A percentile compares a stretch with the other conserved stretches of the same genome.
phyloP scores from a whole-genome alignment of 2,888 invertebrate species.

The Dynastes tityus region DNA sequence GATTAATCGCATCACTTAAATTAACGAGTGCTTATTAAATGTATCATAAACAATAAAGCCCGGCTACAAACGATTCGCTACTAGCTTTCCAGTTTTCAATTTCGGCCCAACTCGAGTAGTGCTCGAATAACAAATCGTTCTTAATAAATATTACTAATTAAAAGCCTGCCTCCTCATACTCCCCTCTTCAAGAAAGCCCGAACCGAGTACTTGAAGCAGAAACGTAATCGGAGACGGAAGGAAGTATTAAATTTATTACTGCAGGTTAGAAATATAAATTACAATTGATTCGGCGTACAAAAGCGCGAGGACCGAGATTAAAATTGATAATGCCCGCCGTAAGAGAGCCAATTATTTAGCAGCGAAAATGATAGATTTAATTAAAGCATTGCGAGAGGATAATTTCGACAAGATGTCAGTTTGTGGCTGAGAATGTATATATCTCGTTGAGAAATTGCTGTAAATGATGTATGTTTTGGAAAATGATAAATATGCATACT shows the following conservation, averaged over 20 bases:
- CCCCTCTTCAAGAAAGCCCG: not conserved
- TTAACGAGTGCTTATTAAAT: not conserved
- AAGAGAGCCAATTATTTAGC: not conserved
- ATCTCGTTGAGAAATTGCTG: too few species aligned
- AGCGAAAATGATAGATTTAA: conserved; percentile 1
- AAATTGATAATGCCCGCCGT: not conserved
- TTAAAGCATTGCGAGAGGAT: not conserved
- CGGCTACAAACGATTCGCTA: not conserved
- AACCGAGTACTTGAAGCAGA: conserved; percentile 1
- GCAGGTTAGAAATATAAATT: conserved; percentile 37
- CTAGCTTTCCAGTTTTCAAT: not conserved
- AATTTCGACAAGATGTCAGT: too few species aligned
- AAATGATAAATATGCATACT: too few species aligned
- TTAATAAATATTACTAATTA: conserved; percentile 10
- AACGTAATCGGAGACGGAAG: conserved; percentile 7
- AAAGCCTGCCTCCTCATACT: not conserved
- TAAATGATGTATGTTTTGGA: too few species aligned
- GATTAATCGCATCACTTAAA: not conserved
- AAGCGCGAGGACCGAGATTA: not conserved
- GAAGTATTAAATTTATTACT: conserved; percentile 30
- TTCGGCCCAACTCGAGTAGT: not conserved
- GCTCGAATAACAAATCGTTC: conserved; percentile 7
- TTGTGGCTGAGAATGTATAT: too few species aligned
- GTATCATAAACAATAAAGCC: not conserved
- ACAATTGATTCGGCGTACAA: conserved; percentile 22